phyloP scores from a whole-genome alignment of 2,888 invertebrate genomes.

The Rhingia campestris region DNA sequence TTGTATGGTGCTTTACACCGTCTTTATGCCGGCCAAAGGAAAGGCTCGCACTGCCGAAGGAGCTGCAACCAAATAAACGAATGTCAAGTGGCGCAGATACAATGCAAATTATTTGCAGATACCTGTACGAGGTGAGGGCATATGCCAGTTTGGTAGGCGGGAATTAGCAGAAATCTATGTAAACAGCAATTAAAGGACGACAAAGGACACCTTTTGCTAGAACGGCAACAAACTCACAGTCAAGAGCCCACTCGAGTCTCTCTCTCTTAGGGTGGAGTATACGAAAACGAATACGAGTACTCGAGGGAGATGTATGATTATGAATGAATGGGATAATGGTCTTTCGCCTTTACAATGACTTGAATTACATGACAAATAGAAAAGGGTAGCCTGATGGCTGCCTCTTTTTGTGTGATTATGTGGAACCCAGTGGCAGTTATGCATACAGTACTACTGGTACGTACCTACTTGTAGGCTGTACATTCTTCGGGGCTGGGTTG shows the following conservation, averaged over 20 bases:
- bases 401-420: constrained; percentile 49
- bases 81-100: constrained; percentile 73
- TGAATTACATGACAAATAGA: constrained; percentile 68
- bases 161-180: constrained; percentile 63
- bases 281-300: neutral
- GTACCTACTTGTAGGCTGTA: neutral
- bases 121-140: constrained; percentile 23
- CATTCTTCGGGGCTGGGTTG: constrained; percentile 16
- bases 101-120: constrained; percentile 70
- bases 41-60: constrained; percentile 3
- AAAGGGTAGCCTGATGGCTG: constrained; percentile 45
- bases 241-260: constrained; percentile 30
- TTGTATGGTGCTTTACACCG: constrained; percentile 57
- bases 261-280: neutral
- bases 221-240: constrained; percentile 36
- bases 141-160: constrained; percentile 32
- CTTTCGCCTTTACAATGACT: constrained; percentile 60
- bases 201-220: constrained; percentile 67
- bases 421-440: constrained; percentile 43
- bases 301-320: constrained; percentile 27
- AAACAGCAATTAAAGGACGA: constrained; percentile 74
- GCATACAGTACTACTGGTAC: neutral
- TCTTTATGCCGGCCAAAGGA: constrained; percentile 48
- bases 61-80: constrained; percentile 64
- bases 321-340: constrained; percentile 70